Base-by-base conservation (phyloP, 2,113 vertebrate species). In the Laterallus jamaicensis region DNA sequence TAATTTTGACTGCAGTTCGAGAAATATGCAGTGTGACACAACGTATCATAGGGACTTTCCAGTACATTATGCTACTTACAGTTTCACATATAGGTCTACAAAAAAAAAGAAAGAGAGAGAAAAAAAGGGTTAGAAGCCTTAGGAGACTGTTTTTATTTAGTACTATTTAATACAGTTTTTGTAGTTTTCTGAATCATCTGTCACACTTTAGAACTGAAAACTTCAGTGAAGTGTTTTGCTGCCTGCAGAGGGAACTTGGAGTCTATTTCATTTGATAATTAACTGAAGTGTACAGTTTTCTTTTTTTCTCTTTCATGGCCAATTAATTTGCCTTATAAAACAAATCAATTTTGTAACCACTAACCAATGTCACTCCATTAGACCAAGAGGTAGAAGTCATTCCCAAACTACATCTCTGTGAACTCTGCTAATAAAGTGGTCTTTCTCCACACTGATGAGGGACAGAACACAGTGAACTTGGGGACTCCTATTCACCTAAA, bases 241-340 rank as follows among this genome's bases (percentile, higher is more conserved):
- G 12, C 12, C 28, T 39, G 49, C 10, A 75, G n/a, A 84, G 95
- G 29, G 58, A 82, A 32, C 12, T 67, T 73, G 39, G 42, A 52
- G 13, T 63, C 35, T 82, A 11, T 58, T 95, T 95, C 77, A 86
- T 96, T 88, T 91, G 49, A 60, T 37, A 73, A 29, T 68, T 90
- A 88, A 76, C 52, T 80, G 15, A 82, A 94, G 55, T 29, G 35
- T 82, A 69, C 21, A 81, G 19, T 60, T 90, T 95, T 84, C n/a
- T 52, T 84, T 60, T 66, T 66, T 79, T 86, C 56, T 19, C 11
- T 92, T 91, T 84, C 64, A 93, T 50, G 50, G 58, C 17, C 59
- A 92, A 80, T 96, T 95, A 93, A 78, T 94, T 95, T 95, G 24
- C 66, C n/a, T 76, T 82, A 76, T 71, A 95, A 97, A 63, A 25